Evolutionary conservation across 2,113 vertebrate genomes (phyloP), one percentile per base, ranked within the genome.

Genomic region (Pachypanchax playfairii): DNA sequence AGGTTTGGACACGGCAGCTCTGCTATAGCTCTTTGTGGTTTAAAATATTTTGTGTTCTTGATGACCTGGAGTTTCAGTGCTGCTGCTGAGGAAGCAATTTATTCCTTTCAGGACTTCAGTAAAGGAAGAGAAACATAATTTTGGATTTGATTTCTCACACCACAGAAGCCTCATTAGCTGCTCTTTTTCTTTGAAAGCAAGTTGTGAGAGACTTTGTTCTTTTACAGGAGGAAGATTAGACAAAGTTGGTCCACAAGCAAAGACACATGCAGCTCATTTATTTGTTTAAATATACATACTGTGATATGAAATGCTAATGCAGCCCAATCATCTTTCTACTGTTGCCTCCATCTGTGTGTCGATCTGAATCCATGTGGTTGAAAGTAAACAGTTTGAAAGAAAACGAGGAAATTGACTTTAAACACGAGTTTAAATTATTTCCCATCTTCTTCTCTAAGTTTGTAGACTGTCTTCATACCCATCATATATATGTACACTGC

Each of bases 201-300:
- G 26, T 38, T 46, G 29, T 31, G 42, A 42, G n/a, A 44, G 17
- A 22, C 35, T 70, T 46, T 53, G 21, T 52, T 64, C 13, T 24
- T 47, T 42, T 33, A 22, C 14, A 62, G 42, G 6, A 63, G n/a
- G 53, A 21, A 33, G 48, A 29, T 33, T 39, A 59, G 46, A 53
- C 31, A 26, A n/a, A 51, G 61, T 22, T 4, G 31, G 51, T 69
- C 55, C 64, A 51, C 46, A 48, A 66, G 52, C 59, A 33, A 51
- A 56, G 55, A 62, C 44, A 39, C 41, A 25, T 3, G 5, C 29
- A 56, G 17, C 68, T 75, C 57, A 49, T 80, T 73, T 80, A 46
- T 75, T 71, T 79, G 73, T 86, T 80, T 75, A 46, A 43, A 51
- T 59, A 62, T 21, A 25, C 54, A 80, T 68, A 70, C 54, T 57